Evolutionary conservation across 1,140 invertebrate species (phyloP).

Genomic region (Phortica variegata): DNA sequence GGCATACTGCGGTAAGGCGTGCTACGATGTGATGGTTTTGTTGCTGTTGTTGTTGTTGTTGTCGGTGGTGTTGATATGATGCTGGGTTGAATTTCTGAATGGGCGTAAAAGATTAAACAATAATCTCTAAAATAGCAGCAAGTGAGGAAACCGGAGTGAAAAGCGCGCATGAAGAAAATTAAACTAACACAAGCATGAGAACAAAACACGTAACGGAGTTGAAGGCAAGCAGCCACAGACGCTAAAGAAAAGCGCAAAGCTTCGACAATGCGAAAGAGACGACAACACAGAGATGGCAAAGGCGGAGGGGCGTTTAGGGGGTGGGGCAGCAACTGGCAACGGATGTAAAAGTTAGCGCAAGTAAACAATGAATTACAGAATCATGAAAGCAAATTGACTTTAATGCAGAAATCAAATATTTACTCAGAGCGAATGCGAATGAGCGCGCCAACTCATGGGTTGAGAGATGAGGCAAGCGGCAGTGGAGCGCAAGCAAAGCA

Average conservation of each 20-base stretch:
- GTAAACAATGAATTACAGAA: conserved; percentile 55
- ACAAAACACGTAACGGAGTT: too few relatives aligned
- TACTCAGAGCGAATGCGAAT: conserved; percentile 25
- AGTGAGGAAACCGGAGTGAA: neutral
- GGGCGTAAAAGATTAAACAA: conserved; percentile 35
- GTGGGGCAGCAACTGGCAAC: conserved; percentile 22
- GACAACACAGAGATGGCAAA: too few relatives aligned
- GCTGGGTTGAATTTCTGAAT: neutral
- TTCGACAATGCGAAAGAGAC: too few relatives aligned
- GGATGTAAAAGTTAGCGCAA: conserved; percentile 50
- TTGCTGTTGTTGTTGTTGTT: neutral
- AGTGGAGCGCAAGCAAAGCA: conserved; percentile 21
- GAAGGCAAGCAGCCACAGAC: too few relatives aligned
- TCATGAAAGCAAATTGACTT: conserved; percentile 56
- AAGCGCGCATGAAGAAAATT: conserved; percentile 22
- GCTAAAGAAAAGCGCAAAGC: too few relatives aligned
- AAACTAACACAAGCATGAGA: conserved; percentile 18
- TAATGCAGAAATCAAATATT: conserved; percentile 56
- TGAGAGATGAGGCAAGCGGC: neutral
- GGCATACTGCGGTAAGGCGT: neutral
- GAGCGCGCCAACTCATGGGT: conserved; percentile 21
- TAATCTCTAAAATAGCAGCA: conserved; percentile 5
- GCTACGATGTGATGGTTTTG: neutral
- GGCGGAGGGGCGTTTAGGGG: conserved; percentile 9
- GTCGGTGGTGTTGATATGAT: neutral